Percentiles rank a stretch among this genome's conserved stretches.
phyloP scores from a whole-genome alignment of 2,113 vertebrate genomes.

The Dasyurus viverrinus region DNA sequence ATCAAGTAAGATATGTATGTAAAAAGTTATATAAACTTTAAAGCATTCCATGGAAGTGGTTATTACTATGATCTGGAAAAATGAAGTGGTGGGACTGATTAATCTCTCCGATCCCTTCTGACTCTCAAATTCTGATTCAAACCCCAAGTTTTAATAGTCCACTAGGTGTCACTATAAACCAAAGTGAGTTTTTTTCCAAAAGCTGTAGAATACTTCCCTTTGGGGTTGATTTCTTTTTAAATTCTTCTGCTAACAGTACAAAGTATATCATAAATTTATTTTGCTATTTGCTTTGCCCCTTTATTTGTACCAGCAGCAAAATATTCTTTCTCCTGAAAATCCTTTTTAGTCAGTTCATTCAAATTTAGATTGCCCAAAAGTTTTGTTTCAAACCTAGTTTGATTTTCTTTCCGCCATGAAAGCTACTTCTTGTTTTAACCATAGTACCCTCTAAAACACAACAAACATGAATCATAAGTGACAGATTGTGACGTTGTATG shows the following conservation, averaged over 20 bases:
- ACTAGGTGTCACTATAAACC: slow-evolving; percentile 73
- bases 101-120: background rate
- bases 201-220: background rate
- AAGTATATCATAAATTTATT: background rate
- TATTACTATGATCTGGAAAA: background rate
- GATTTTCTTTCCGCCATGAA: slow-evolving; percentile 48
- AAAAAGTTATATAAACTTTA: background rate
- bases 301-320: slow-evolving; percentile 13
- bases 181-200: slow-evolving; percentile 44
- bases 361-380: background rate
- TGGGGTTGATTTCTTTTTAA: background rate
- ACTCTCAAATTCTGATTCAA: background rate
- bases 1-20: background rate
- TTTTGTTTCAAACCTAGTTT: slow-evolving; percentile 18
- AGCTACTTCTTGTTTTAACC: slow-evolving; percentile 13
- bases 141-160: slow-evolving; percentile 23
- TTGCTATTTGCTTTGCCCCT: background rate
- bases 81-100: background rate
- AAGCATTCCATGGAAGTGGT: background rate
- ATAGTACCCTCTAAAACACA: background rate
- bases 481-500: background rate
- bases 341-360: background rate
- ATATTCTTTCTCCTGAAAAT: background rate
- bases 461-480: background rate
- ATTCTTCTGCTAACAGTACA: background rate